These are phyloP conservation scores for Hippocampus mohnikei DNA, from an alignment of 2,113 vertebrate species.

Conservation along the genomic window DNA sequence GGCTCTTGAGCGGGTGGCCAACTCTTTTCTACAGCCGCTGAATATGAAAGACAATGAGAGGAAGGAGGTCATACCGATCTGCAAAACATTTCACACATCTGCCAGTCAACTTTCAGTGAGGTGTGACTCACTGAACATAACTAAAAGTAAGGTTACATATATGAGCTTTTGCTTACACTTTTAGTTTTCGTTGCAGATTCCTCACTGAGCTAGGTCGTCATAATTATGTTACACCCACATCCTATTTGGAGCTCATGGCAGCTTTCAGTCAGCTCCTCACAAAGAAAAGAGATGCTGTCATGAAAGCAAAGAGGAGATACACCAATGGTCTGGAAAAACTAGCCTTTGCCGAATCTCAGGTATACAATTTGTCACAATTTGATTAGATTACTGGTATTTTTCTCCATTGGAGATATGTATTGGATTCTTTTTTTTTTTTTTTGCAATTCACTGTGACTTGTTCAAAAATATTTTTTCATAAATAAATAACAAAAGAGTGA, in stretches of 20 bases:
- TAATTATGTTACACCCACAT: constrained; percentile 95
- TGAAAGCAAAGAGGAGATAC: constrained; percentile 88
- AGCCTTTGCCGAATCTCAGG: constrained; percentile 95
- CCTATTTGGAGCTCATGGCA: constrained; percentile 93
- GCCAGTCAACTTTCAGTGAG: constrained; percentile 80
- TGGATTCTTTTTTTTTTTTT: background rate
- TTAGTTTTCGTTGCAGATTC: constrained; percentile 76
- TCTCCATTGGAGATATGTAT: background rate
- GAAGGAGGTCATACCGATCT: constrained; percentile 82
- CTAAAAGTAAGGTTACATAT: background rate
- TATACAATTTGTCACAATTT: constrained; percentile 34
- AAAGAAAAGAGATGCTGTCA: constrained; percentile 82
- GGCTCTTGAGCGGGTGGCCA: constrained; percentile 90
- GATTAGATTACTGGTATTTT: background rate
- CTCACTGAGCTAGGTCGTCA: constrained; percentile 80
- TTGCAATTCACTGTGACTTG: background rate
- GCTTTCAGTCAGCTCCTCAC: constrained; percentile 86
- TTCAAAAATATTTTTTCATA: background rate
- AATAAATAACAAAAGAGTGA: background rate
- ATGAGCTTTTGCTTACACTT: background rate
- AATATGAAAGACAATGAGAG: constrained; percentile 82
- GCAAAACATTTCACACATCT: constrained; percentile 94
- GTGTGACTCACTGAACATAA: constrained; percentile 52
- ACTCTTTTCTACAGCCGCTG: constrained; percentile 85
- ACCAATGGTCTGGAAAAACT: constrained; percentile 89